Conservation (phyloP, 2,888 invertebrate genomes). For the Stomorhina lunata region DNA sequence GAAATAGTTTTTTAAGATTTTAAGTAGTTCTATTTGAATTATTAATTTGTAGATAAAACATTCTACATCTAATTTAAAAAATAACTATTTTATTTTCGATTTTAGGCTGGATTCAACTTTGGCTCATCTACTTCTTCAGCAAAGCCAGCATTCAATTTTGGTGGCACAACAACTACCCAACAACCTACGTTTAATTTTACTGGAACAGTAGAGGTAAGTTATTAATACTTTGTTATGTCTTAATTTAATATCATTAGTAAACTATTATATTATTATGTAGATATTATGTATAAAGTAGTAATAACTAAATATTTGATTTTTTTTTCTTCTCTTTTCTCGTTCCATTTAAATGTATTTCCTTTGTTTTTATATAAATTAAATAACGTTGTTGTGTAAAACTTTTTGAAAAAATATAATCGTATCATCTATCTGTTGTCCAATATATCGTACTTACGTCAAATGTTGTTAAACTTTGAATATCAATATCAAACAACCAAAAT, state of each 20-base stretch:
- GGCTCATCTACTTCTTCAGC: conserved; percentile 54
- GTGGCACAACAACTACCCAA: conserved; percentile 62
- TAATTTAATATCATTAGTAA: conserved; percentile 11
- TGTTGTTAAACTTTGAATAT: conserved; percentile 43
- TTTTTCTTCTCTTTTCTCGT: conserved; percentile 56
- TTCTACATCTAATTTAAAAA: background rate
- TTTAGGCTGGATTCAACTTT: conserved; percentile 68
- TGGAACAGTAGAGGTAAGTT: conserved; percentile 69
- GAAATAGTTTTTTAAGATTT: too few species aligned
- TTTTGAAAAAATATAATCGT: conserved; percentile 45
- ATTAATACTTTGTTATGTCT: conserved; percentile 18
- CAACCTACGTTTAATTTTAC: conserved; percentile 75
- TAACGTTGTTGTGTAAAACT: conserved; percentile 42
- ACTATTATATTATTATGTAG: conserved; percentile 4
- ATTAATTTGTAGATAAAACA: background rate
- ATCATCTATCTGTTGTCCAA: conserved; percentile 47
- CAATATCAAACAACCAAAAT: conserved; percentile 19
- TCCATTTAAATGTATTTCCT: conserved; percentile 37
- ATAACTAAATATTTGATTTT: conserved; percentile 51
- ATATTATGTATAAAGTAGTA: conserved; percentile 42
- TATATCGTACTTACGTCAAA: conserved; percentile 39
- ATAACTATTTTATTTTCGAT: conserved; percentile 1
- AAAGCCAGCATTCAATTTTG: conserved; percentile 75
- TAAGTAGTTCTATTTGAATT: too few species aligned
- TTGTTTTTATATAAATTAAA: conserved; percentile 26